These are phyloP conservation scores for Panonychus citri DNA, from an alignment of 1,140 invertebrate genomes.

Conservation along the genomic window DNA sequence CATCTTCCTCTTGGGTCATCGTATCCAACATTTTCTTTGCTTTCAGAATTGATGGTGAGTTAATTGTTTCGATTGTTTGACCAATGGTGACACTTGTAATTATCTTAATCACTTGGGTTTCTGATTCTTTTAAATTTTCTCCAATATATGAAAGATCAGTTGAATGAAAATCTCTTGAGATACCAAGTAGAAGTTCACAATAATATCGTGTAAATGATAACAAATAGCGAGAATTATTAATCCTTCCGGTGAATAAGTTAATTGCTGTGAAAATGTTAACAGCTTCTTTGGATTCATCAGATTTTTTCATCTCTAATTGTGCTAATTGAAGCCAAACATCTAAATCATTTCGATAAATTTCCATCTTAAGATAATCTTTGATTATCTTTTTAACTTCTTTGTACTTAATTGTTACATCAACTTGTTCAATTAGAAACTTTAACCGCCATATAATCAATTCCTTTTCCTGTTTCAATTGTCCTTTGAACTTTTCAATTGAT, in stretches of 20 bases:
- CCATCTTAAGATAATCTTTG: constrained; percentile 23
- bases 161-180: no score
- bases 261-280: constrained; percentile 21
- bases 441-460: not conserved
- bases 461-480: not conserved
- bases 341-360: constrained; percentile 23
- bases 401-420: not conserved
- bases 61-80: not conserved
- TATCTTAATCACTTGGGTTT: no score
- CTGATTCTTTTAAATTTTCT: no score
- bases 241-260: not conserved
- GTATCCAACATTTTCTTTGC: not conserved
- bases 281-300: constrained; percentile 20
- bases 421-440: not conserved
- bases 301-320: constrained; percentile 18
- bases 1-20: no score
- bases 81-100: not conserved
- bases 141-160: no score
- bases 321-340: constrained; percentile 24
- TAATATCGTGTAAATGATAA: constrained; percentile 1
- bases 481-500: not conserved
- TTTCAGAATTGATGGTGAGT: not conserved
- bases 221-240: not conserved
- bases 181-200: not conserved
- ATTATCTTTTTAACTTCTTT: not conserved